Evolutionary conservation across 2,113 vertebrate genomes (phyloP).

Genomic region (Hippocampus comes): DNA sequence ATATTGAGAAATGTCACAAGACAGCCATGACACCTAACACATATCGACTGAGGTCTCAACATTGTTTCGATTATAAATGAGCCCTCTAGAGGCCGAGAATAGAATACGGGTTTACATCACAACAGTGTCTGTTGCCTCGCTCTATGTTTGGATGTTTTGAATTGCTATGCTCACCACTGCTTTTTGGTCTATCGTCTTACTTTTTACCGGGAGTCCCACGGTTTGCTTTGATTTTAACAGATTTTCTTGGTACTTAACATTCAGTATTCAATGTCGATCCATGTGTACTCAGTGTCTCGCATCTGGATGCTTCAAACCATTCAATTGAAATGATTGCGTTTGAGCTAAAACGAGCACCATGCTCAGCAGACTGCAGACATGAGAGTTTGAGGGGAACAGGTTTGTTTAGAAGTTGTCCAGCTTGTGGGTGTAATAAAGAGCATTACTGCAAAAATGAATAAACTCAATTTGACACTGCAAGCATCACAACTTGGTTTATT

Average conservation of each 20-base stretch:
- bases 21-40: not conserved
- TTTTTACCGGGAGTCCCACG: not conserved
- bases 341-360: slow-evolving; percentile 22
- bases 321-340: not conserved
- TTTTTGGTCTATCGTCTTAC: not conserved
- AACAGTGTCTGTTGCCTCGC: not conserved
- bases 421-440: not conserved
- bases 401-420: not conserved
- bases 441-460: not conserved
- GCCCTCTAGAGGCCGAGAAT: not conserved
- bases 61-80: not conserved
- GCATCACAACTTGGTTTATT: not conserved
- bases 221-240: not conserved
- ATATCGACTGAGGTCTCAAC: too few relatives aligned
- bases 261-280: not conserved
- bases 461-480: not conserved
- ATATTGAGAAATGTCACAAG: not conserved
- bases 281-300: not conserved
- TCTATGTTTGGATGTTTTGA: not conserved
- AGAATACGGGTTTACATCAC: not conserved
- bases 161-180: not conserved
- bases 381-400: slow-evolving; percentile 8
- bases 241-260: not conserved
- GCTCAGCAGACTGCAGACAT: slow-evolving; percentile 20
- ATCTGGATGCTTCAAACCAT: not conserved